Evolutionary conservation across 1,140 invertebrate genomes (phyloP).

Genomic region (Eupristina koningsbergeri): DNA sequence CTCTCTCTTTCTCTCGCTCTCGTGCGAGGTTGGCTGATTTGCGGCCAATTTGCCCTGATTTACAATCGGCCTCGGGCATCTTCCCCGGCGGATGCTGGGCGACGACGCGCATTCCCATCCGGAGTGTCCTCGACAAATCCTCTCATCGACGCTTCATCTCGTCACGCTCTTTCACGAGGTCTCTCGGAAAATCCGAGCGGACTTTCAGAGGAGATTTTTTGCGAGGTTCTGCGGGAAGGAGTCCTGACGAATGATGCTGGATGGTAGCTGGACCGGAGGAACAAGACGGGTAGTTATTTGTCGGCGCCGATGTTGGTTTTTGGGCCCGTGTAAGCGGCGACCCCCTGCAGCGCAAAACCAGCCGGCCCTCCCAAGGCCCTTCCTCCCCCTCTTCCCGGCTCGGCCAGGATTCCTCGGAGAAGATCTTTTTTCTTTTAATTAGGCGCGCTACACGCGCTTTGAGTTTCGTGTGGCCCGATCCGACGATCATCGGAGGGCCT

Average conservation of each 20-base stretch:
- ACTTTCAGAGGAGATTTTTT: neutral
- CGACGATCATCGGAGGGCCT: too few relatives aligned
- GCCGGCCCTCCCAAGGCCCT: constrained; percentile 58
- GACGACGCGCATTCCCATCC: neutral
- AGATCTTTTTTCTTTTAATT: constrained; percentile 27
- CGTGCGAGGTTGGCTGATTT: too few relatives aligned
- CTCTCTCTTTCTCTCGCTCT: neutral
- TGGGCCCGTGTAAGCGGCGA: constrained; percentile 59
- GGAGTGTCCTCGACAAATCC: neutral
- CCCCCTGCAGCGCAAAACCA: constrained; percentile 67
- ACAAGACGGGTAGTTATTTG: constrained; percentile 74
- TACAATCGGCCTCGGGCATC: neutral
- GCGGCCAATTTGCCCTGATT: neutral
- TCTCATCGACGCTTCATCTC: neutral
- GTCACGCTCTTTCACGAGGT: too few relatives aligned
- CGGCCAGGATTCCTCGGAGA: neutral
- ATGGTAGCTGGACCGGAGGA: constrained; percentile 70
- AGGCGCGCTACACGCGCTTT: constrained; percentile 5
- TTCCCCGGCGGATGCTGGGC: neutral
- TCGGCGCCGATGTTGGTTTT: constrained; percentile 73
- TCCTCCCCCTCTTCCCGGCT: neutral
- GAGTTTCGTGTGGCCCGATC: neutral
- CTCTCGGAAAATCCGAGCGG: neutral
- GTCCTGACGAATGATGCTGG: neutral
- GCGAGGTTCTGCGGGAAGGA: neutral